A percentile compares a stretch with the other conserved stretches of the same genome.
Conservation (phyloP, 2,888 invertebrate species). For the Chelonus formosanus region DNA sequence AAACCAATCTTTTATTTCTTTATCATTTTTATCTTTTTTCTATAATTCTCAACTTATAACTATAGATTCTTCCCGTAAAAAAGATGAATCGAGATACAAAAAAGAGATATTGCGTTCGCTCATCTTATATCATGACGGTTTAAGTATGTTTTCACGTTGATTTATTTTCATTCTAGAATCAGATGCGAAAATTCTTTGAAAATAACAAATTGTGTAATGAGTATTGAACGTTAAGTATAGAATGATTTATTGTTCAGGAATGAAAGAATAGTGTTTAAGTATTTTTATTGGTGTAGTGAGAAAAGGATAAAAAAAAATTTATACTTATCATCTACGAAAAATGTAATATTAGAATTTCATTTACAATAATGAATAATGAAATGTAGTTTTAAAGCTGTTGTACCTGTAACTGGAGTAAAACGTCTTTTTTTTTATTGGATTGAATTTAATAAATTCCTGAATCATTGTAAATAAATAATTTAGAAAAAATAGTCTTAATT, state of each 20-base stretch:
- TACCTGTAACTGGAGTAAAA: not conserved
- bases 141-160: conserved; percentile 12
- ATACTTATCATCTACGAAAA: too few relatives aligned
- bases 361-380: not conserved
- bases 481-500: too few relatives aligned
- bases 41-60: not conserved
- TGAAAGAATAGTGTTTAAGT: too few relatives aligned
- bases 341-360: too few relatives aligned
- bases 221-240: too few relatives aligned
- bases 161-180: conserved; percentile 8
- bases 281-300: too few relatives aligned
- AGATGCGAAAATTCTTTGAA: conserved; percentile 3
- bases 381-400: not conserved
- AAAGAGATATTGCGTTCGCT: conserved; percentile 16
- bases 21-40: conserved; percentile 12
- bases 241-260: too few relatives aligned
- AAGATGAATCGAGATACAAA: conserved; percentile 22
- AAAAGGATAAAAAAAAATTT: too few relatives aligned
- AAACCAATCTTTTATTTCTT: not conserved
- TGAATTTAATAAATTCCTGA: too few relatives aligned
- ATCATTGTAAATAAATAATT: too few relatives aligned
- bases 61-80: conserved; percentile 16
- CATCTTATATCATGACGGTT: conserved; percentile 18
- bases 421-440: too few relatives aligned
- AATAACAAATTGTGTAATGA: too few relatives aligned